phyloP scores from a whole-genome alignment of 2,113 vertebrate species.

The Syrmaticus mikado region DNA sequence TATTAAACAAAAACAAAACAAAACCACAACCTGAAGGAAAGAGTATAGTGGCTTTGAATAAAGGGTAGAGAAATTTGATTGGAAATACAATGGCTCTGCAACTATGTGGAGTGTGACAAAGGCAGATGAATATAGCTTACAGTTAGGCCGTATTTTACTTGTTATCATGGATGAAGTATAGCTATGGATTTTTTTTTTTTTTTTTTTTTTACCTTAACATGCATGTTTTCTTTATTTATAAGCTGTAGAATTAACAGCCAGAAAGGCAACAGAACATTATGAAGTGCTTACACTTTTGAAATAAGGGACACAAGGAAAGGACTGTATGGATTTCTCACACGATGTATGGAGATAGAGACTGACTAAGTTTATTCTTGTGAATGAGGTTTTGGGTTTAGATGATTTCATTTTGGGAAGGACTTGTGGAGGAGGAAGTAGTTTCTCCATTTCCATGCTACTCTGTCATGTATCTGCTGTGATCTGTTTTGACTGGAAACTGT shows the following conservation, averaged over 20 bases:
- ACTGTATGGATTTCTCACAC: accelerated
- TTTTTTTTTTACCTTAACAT: not conserved
- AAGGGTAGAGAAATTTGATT: not conserved
- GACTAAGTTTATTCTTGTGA: not conserved
- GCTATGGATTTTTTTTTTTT: not conserved
- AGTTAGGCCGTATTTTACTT: not conserved
- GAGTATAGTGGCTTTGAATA: not conserved
- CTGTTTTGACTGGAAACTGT: not conserved
- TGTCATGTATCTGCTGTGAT: not conserved
- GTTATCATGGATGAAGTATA: not conserved
- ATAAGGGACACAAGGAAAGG: not conserved
- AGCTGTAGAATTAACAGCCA: not conserved
- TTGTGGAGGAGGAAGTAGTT: not conserved
- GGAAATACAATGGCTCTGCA: not conserved
- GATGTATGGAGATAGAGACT: not conserved
- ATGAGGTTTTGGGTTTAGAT: not conserved
- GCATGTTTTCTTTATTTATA: not conserved
- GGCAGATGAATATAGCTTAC: not conserved
- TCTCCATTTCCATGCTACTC: not conserved
- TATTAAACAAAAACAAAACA: not conserved
- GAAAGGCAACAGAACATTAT: not conserved
- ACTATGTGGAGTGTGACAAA: not conserved
- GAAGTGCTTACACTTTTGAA: not conserved
- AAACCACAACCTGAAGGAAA: not conserved
- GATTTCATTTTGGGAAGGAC: not conserved